phyloP scores from a whole-genome alignment of 2,113 vertebrate species.

The Apaloderma vittatum region DNA sequence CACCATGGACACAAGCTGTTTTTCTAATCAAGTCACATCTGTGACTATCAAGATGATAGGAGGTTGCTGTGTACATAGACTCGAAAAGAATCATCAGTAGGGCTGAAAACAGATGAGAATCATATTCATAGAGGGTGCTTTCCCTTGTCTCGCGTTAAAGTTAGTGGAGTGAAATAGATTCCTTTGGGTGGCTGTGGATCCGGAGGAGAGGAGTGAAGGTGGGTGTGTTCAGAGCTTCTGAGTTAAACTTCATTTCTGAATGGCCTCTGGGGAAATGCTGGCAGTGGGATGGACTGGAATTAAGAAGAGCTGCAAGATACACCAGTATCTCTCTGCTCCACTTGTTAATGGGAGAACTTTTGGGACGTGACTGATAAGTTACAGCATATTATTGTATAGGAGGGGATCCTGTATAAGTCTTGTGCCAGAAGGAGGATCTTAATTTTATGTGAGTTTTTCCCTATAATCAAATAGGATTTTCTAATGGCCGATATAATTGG shows the following conservation, averaged over 20 bases:
- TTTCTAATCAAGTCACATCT: not conserved
- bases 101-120: not conserved
- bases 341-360: not conserved
- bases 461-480: not conserved
- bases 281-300: not conserved
- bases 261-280: not conserved
- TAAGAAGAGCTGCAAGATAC: not conserved
- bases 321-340: not conserved
- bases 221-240: not conserved
- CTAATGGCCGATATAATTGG: not conserved
- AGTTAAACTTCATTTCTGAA: not conserved
- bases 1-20: conserved; percentile 24
- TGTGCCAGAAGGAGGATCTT: not conserved
- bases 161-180: not conserved
- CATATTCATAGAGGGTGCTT: not conserved
- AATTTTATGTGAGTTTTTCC: not conserved
- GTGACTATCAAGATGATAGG: not conserved
- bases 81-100: not conserved
- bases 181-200: not conserved
- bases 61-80: not conserved
- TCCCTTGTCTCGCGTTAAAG: not conserved
- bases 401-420: not conserved
- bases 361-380: not conserved
- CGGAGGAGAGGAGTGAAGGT: not conserved
- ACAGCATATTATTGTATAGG: accelerated